These are phyloP conservation scores for Sympetrum striolatum DNA, from an alignment of 2,888 invertebrate genomes.

Conservation along the genomic window DNA sequence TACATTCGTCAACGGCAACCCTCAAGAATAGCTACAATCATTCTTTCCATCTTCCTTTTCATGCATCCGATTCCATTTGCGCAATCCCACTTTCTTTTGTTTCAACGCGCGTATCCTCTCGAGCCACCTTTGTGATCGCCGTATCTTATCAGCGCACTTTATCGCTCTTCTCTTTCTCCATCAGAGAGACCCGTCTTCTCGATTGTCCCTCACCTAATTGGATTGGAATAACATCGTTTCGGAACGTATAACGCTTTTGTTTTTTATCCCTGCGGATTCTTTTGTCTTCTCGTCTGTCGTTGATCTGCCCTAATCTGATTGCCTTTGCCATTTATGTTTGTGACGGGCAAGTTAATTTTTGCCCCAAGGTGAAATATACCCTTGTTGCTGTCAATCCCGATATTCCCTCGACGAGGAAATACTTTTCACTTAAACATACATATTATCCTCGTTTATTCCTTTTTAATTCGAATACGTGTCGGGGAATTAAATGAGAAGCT, in stretches of 20 bases:
- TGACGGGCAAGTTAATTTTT: slow-evolving; percentile 20
- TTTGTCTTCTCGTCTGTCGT: slow-evolving; percentile 28
- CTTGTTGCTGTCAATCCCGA: slow-evolving; percentile 25
- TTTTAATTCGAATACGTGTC: too few species aligned
- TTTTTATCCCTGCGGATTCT: background rate
- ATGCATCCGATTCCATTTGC: background rate
- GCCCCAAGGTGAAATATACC: slow-evolving; percentile 3
- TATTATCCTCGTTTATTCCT: too few species aligned
- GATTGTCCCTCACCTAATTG: slow-evolving; percentile 35
- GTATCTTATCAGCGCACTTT: slow-evolving; percentile 19
- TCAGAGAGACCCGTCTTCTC: slow-evolving; percentile 29
- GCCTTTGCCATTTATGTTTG: background rate
- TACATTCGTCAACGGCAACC: too few species aligned
- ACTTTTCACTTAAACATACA: background rate
- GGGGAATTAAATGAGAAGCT: too few species aligned
- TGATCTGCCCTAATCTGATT: slow-evolving; percentile 25
- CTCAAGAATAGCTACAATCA: too few species aligned
- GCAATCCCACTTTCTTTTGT: background rate
- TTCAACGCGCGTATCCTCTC: background rate
- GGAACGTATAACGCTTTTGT: slow-evolving; percentile 21
- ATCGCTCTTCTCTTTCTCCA: slow-evolving; percentile 32
- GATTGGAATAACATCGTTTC: slow-evolving; percentile 42
- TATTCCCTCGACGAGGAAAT: background rate
- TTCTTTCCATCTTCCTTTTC: background rate
- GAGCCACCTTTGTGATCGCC: slow-evolving; percentile 6